These are phyloP conservation scores for Neoarius graeffei DNA, from an alignment of 2,113 vertebrate species.

Conservation along the genomic window DNA sequence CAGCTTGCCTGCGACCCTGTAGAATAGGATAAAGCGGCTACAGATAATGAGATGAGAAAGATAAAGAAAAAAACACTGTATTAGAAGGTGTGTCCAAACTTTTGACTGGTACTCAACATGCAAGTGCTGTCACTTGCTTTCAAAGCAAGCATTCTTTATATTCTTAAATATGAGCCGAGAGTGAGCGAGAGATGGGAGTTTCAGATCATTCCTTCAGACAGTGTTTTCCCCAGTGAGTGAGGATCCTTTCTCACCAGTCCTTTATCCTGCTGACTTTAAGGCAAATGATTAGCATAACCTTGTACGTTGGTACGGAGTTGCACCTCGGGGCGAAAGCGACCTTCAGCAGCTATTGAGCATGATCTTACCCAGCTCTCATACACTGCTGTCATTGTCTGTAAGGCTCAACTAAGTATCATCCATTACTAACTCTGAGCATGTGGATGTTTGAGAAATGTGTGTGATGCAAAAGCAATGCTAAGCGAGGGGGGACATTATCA, in stretches of 20 bases:
- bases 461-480: background rate
- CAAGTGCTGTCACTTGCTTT: slow-evolving; percentile 31
- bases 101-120: background rate
- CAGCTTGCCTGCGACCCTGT: no score
- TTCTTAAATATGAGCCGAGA: slow-evolving; percentile 29
- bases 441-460: slow-evolving; percentile 4
- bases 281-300: slow-evolving; percentile 23
- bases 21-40: no score
- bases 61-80: no score
- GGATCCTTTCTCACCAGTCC: background rate
- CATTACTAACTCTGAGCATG: background rate
- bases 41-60: no score
- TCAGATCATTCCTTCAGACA: background rate
- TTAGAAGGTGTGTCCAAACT: no score
- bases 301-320: background rate
- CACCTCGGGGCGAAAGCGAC: slow-evolving; percentile 10
- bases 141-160: slow-evolving; percentile 41
- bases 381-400: slow-evolving; percentile 19
- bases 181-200: background rate
- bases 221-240: background rate
- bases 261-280: slow-evolving; percentile 16
- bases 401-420: background rate
- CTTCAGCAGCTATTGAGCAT: slow-evolving; percentile 35
- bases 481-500: background rate
- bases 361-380: background rate